Base-by-base conservation (phyloP, 2,113 vertebrate genomes). In the Brevimyrus niger region DNA sequence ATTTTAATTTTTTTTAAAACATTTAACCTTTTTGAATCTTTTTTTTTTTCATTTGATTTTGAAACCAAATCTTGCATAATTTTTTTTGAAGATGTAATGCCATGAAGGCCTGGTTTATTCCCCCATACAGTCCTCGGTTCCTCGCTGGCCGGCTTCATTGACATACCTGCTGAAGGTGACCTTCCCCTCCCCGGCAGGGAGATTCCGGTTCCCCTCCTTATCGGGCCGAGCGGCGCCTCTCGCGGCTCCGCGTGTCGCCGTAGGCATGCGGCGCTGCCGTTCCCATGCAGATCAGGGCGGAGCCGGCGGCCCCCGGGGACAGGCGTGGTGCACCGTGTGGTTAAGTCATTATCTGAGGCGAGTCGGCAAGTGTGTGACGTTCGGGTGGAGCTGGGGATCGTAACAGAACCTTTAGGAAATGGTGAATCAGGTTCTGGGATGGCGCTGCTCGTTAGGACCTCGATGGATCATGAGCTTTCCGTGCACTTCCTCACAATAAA, bases 291-390 rank as follows among this genome's bases (percentile, higher is more conserved):
- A 21, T 84, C 38, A 31, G 51, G 87, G 87, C 82, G 84, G 65
- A 69, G 55, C 86, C 90, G 90, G 88, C 89, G 87, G 86, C 83
- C 69, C 89, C 86, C 42, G 47, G 92, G 91, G 90, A 89, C 91
- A 7, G 92, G 95, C 91, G 93, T 93, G 92, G 92, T 92, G 35
- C 89, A 90, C 91, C 91, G 92, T 92, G 93, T 92, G 93, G 94
- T 95, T 95, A 94, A 96, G 95, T 95, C 94, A 96, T 96, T 96
- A 96, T 93, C 94, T 93, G 91, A 94, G 95, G 95, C 94, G 95
- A 94, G 91, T 17, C 1, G 3, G 88, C 19, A 85, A 0, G 89
- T 92, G 93, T 92, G 90, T 92, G 90, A 87, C 85, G 80, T 87
- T 21, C 50, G 89, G 88, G 89, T 0, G 92, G 94, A 91, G 93